A percentile compares a stretch with the other conserved stretches of the same genome.
Evolutionary conservation across 2,797 vertebrate species (phyloP).

Genomic region (Sarcoramphus papa): DNA sequence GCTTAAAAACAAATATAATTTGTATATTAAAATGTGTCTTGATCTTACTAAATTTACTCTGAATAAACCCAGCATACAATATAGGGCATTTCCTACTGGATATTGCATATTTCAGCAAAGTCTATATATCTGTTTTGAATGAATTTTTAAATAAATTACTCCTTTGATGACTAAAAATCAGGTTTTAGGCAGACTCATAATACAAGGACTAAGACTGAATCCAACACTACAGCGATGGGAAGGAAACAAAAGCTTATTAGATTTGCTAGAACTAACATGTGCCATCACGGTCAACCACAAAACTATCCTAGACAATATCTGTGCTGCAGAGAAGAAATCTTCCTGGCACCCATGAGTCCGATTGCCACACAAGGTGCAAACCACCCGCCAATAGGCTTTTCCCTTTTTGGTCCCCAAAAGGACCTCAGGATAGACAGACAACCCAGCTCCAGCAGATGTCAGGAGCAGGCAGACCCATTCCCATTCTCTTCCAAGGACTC

Average conservation of each 20-base stretch:
- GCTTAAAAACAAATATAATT: slow-evolving; percentile 49
- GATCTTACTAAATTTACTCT: not conserved
- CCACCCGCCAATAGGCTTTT: not conserved
- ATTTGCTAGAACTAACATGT: not conserved
- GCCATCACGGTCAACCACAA: not conserved
- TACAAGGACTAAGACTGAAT: not conserved
- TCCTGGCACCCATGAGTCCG: not conserved
- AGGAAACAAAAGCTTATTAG: not conserved
- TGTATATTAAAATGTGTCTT: slow-evolving; percentile 32
- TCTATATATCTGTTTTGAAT: not conserved
- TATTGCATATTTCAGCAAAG: not conserved
- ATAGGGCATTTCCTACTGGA: not conserved
- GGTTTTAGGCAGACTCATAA: not conserved
- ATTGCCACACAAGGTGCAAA: not conserved
- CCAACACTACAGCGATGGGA: not conserved
- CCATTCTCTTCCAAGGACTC: not conserved
- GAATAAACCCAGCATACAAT: not conserved
- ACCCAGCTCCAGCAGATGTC: not conserved
- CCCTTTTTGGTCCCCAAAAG: not conserved
- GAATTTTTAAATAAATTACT: not conserved
- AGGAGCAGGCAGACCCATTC: not conserved
- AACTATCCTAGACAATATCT: not conserved
- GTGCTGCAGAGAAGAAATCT: not conserved
- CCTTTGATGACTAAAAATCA: not conserved
- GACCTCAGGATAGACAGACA: not conserved